Percentiles rank a stretch among this genome's conserved stretches.
phyloP scores from a whole-genome alignment of 2,113 vertebrate genomes.

The Odocoileus hemionus region DNA sequence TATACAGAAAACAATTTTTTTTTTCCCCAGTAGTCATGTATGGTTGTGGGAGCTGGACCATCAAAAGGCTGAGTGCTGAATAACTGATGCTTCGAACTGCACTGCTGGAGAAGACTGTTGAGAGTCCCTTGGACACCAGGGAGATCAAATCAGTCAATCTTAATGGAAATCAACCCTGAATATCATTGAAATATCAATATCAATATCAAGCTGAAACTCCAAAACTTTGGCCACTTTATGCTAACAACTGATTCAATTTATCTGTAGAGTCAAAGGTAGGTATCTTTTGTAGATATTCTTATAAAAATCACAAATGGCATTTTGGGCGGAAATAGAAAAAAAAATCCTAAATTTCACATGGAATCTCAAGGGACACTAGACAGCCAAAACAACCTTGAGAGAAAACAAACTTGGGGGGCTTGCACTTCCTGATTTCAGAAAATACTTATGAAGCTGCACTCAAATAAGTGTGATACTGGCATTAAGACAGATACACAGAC shows the following conservation, averaged over 20 bases:
- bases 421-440: background rate
- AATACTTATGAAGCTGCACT: background rate
- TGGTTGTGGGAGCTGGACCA: too few species aligned
- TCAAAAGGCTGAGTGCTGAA: too few species aligned
- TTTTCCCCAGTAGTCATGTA: too few species aligned
- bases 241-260: too few species aligned
- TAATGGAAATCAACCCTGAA: too few species aligned
- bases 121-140: too few species aligned
- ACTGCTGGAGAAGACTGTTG: too few species aligned
- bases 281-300: background rate
- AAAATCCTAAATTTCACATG: background rate
- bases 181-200: too few species aligned
- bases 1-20: background rate
- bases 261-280: background rate
- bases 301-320: background rate
- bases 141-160: too few species aligned
- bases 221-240: too few species aligned
- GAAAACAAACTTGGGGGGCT: background rate
- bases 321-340: background rate
- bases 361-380: background rate
- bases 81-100: too few species aligned
- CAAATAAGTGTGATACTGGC: background rate
- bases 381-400: background rate
- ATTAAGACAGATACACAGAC: background rate
- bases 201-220: too few species aligned